Conservation (phyloP, 2,888 invertebrate species). For the Linnaemya vulpina region DNA sequence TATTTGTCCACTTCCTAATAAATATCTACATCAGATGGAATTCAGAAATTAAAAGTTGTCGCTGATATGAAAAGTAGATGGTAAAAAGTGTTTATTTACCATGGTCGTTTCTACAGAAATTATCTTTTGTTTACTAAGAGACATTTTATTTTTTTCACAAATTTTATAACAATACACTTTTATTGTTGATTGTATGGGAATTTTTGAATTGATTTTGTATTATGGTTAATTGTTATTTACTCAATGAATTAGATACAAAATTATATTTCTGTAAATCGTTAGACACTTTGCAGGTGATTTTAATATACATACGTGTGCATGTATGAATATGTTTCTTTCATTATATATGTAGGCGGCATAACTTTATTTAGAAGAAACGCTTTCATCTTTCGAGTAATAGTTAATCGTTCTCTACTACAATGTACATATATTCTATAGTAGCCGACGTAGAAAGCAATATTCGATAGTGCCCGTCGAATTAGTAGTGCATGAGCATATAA, state of each 20-base stretch:
- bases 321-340: background rate
- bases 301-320: too few relatives aligned
- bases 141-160: constrained; percentile 17
- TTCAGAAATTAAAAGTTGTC: constrained; percentile 40
- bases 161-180: constrained; percentile 60
- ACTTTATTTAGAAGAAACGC: too few relatives aligned
- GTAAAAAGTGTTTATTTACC: constrained; percentile 58
- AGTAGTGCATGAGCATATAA: too few relatives aligned
- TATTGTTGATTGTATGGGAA: constrained; percentile 66
- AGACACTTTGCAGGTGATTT: background rate
- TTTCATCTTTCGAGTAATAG: too few relatives aligned
- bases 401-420: too few relatives aligned
- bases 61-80: constrained; percentile 22
- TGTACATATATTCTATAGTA: too few relatives aligned
- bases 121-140: constrained; percentile 58
- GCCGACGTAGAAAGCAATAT: too few relatives aligned
- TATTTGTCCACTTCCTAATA: constrained; percentile 35
- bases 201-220: constrained; percentile 62
- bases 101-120: constrained; percentile 60
- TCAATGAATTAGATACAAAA: constrained; percentile 42
- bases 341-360: too few relatives aligned
- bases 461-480: too few relatives aligned
- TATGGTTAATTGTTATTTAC: constrained; percentile 50
- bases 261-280: constrained; percentile 21
- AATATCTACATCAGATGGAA: constrained; percentile 59